Evolutionary conservation across 2,888 invertebrate species (phyloP), one percentile per base, ranked within the genome.

Genomic region (Auanema sp.): DNA sequence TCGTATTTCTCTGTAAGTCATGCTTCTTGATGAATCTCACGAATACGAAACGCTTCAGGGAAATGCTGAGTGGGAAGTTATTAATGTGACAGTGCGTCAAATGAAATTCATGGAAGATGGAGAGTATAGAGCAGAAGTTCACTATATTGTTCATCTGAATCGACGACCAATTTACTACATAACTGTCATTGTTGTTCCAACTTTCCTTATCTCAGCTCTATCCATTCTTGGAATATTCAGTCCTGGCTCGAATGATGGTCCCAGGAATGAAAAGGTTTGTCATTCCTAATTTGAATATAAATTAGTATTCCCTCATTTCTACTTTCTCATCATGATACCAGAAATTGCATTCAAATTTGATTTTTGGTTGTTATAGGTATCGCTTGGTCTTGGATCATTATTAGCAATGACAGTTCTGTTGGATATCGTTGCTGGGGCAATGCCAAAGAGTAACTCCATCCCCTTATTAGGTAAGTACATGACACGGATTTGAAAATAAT

Each of bases 141-240:
- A 80, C 54, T 81, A 80, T 68, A 79, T 80, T 43, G 69, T 81
- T 25, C 76, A 79, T 50, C 64, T 81, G 16, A 69, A 79, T 42
- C 68, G 81, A 18, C 72, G 79, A 8, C 81, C 78, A 18, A 77
- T 80, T 55, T 81, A 79, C 60, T 81, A 81, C 65, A 76, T 81
- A n/a, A 80, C 79, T 4, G 81, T 81, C n/a, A 81, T 81, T 25
- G 81, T 81, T 16, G 78, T 75, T 14, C 81, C 81, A 8, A 81
- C 79, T 23, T 80, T 80, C 55, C 68, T 81, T 21, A 81, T 81
- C 47, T 79, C 79, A 2, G 75, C 78, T 10, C 71, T 81, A 18
- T 78, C 78, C 12, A 80, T 81, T 56, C 66, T 81, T 41, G 81
- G 81, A 16, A 81, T 81, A 25, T 81, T 81, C 66, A 73, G 77